A percentile compares a stretch with the other conserved stretches of the same genome.
Evolutionary conservation across 2,888 invertebrate genomes (phyloP).

Genomic region (Trissolcus japonicus): DNA sequence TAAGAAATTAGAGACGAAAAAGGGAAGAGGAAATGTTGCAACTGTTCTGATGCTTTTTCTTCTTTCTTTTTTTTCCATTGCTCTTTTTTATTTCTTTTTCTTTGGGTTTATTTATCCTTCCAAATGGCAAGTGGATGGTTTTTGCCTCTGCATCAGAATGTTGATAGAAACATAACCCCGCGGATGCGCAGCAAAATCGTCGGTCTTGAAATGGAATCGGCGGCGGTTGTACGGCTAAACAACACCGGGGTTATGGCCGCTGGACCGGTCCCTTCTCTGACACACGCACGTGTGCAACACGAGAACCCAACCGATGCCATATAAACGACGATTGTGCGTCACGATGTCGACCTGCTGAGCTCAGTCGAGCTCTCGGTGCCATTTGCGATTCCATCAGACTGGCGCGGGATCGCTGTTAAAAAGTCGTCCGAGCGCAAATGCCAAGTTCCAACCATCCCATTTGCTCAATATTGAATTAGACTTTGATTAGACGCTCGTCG

Average conservation of each 20-base stretch:
- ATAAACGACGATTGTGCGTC: slow-evolving; percentile 44
- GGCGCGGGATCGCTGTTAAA: slow-evolving; percentile 20
- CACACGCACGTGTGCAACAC: slow-evolving; percentile 32
- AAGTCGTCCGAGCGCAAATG: slow-evolving; percentile 18
- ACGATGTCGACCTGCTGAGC: slow-evolving; percentile 29
- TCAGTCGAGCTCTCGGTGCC: slow-evolving; percentile 30
- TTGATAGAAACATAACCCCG: slow-evolving; percentile 36
- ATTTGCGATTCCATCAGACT: slow-evolving; percentile 46
- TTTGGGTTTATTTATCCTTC: not conserved
- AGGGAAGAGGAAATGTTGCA: not conserved
- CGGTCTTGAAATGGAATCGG: slow-evolving; percentile 28
- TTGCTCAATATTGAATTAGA: too few species aligned
- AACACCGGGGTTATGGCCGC: slow-evolving; percentile 29
- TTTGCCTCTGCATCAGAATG: slow-evolving; percentile 21
- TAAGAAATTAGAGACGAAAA: not conserved
- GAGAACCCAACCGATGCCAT: slow-evolving; percentile 41
- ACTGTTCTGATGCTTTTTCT: not conserved
- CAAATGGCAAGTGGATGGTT: slow-evolving; percentile 18
- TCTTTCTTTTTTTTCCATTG: not conserved
- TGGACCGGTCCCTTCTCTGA: slow-evolving; percentile 36
- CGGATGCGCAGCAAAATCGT: slow-evolving; percentile 27
- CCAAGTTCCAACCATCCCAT: not conserved
- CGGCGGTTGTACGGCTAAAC: slow-evolving; percentile 27
- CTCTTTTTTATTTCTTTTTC: not conserved
- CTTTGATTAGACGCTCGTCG: too few species aligned